These are phyloP conservation scores for Lacanobia oleracea DNA, from an alignment of 2,888 invertebrate species.

Conservation along the genomic window DNA sequence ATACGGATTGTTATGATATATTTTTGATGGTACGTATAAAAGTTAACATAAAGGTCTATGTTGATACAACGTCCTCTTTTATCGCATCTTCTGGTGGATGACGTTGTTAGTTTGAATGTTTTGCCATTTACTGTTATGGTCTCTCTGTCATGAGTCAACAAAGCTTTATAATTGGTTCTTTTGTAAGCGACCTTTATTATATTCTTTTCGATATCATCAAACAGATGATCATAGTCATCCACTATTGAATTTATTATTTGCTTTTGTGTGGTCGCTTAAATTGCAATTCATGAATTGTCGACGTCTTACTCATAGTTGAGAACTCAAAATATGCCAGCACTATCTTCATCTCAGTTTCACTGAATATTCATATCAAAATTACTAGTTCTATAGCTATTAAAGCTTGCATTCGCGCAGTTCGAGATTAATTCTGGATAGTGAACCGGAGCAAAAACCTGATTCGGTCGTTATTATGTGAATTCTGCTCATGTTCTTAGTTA, in stretches of 20 bases:
- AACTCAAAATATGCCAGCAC: slow-evolving; percentile 58
- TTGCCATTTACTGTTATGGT: slow-evolving; percentile 50
- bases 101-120: slow-evolving; percentile 58
- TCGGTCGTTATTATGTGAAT: slow-evolving; percentile 28
- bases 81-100: slow-evolving; percentile 46
- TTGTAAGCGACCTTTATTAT: slow-evolving; percentile 23
- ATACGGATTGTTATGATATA: slow-evolving; percentile 63
- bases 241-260: slow-evolving; percentile 37
- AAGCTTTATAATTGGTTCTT: slow-evolving; percentile 44
- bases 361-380: slow-evolving; percentile 63
- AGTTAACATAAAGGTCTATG: slow-evolving; percentile 54
- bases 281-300: slow-evolving; percentile 47
- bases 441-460: slow-evolving; percentile 61
- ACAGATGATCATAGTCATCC: slow-evolving; percentile 14
- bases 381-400: slow-evolving; percentile 62
- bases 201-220: slow-evolving; percentile 36
- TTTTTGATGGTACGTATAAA: slow-evolving; percentile 60
- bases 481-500: slow-evolving; percentile 22
- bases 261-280: slow-evolving; percentile 23
- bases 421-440: slow-evolving; percentile 58
- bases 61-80: slow-evolving; percentile 46
- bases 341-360: slow-evolving; percentile 56
- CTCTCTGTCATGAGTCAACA: slow-evolving; percentile 31
- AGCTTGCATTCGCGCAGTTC: slow-evolving; percentile 58
- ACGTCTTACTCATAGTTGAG: slow-evolving; percentile 46